A percentile compares a stretch with the other conserved stretches of the same genome.
Evolutionary conservation across 2,797 vertebrate genomes (phyloP).

Genomic region (Vultur gryphus): DNA sequence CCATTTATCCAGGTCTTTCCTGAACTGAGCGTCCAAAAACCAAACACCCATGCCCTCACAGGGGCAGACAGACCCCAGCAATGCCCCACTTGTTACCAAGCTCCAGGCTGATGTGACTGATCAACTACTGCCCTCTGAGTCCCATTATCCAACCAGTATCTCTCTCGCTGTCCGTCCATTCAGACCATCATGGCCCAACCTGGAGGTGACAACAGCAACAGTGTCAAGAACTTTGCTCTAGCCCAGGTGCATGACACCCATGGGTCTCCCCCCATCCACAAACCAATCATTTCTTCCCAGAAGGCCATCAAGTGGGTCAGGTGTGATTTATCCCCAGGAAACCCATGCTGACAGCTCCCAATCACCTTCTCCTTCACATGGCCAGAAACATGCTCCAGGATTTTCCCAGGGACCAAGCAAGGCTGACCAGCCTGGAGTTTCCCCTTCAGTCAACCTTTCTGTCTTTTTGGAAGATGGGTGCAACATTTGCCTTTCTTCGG

Average conservation of each 20-base stretch:
- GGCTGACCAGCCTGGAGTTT: neutral
- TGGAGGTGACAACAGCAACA: neutral
- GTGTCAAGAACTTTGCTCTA: neutral
- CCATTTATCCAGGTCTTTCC: neutral
- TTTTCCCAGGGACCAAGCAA: neutral
- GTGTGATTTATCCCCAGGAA: neutral
- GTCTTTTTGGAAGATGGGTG: rapidly evolving
- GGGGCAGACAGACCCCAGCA: neutral
- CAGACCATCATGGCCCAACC: neutral
- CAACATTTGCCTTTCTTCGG: neutral
- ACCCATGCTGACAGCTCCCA: neutral
- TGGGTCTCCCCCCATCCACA: neutral
- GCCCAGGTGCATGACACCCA: too few species aligned
- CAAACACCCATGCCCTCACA: neutral
- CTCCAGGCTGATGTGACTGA: neutral
- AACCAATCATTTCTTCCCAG: neutral
- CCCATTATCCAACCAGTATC: neutral
- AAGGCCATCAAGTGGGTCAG: neutral
- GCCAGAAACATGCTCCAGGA: neutral
- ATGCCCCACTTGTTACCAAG: neutral
- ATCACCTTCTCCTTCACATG: neutral
- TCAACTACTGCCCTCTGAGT: neutral
- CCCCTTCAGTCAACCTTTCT: neutral
- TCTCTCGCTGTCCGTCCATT: neutral
- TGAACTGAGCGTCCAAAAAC: neutral